Conservation (phyloP, 2,888 invertebrate genomes). For the Lasioglossum lativentre region DNA sequence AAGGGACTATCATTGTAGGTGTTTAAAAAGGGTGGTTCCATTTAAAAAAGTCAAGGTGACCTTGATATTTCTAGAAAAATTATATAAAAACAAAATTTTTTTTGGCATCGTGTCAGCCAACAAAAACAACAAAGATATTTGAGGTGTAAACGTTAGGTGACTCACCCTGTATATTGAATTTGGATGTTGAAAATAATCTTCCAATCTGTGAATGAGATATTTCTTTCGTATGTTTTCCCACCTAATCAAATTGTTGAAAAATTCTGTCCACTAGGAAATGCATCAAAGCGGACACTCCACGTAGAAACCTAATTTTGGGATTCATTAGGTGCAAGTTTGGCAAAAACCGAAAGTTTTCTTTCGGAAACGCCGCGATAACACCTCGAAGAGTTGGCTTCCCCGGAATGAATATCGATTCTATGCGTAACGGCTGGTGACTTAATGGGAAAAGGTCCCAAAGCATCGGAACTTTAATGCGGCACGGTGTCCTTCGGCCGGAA, state of each 20-base stretch:
- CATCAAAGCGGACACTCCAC: neutral
- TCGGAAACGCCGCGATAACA: neutral
- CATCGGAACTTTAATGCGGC: constrained; percentile 65
- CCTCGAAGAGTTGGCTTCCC: neutral
- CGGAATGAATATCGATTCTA: constrained; percentile 6
- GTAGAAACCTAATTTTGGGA: neutral
- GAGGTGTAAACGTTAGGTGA: too few species aligned
- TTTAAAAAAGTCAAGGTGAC: too few species aligned
- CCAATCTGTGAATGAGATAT: too few species aligned
- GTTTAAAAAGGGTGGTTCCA: too few species aligned
- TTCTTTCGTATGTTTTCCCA: too few species aligned
- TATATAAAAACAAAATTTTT: too few species aligned
- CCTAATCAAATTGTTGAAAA: neutral
- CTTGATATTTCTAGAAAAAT: too few species aligned
- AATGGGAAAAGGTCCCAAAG: constrained; percentile 40
- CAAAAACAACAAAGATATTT: too few species aligned
- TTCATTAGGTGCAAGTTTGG: neutral
- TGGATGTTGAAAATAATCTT: too few species aligned
- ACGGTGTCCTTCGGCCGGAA: constrained; percentile 28
- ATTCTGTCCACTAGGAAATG: neutral
- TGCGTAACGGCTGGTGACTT: constrained; percentile 47
- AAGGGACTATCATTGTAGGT: too few species aligned
- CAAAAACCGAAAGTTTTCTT: neutral
- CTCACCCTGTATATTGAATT: too few species aligned
- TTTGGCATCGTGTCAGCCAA: too few species aligned